These are phyloP conservation scores for Corbicula japonica DNA, from an alignment of 2,888 invertebrate species.

Conservation along the genomic window DNA sequence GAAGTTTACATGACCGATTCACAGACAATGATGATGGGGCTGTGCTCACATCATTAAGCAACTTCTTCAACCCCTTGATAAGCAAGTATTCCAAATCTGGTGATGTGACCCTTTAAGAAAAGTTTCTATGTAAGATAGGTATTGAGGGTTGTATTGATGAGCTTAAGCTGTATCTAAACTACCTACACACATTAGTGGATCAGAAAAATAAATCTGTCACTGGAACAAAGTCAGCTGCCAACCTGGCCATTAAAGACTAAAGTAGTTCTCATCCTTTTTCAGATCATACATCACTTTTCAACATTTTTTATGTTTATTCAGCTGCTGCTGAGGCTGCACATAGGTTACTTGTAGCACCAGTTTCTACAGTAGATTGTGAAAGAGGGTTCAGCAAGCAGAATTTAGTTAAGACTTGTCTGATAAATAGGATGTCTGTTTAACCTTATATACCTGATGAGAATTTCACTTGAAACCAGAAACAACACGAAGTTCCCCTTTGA, in stretches of 20 bases:
- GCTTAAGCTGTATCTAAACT: slow-evolving; percentile 9
- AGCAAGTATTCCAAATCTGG: not conserved
- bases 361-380: slow-evolving; percentile 30
- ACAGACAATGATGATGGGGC: slow-evolving; percentile 28
- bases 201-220: not conserved
- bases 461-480: not conserved
- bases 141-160: slow-evolving; percentile 15
- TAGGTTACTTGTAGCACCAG: slow-evolving; percentile 28
- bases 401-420: slow-evolving; percentile 18
- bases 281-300: too few species aligned
- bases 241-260: too few species aligned
- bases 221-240: slow-evolving; percentile 4
- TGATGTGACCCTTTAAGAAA: slow-evolving; percentile 10
- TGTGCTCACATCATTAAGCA: slow-evolving; percentile 16
- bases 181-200: slow-evolving; percentile 6
- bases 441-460: not conserved
- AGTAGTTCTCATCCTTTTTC: too few species aligned
- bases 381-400: slow-evolving; percentile 32
- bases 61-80: slow-evolving; percentile 20
- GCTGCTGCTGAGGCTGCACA: slow-evolving; percentile 11
- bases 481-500: not conserved
- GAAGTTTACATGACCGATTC: slow-evolving; percentile 48
- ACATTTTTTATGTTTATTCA: too few species aligned
- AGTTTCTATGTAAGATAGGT: slow-evolving; percentile 26
- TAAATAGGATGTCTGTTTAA: not conserved